These are phyloP conservation scores for Hucho hucho DNA, from an alignment of 2,113 vertebrate genomes.

Conservation along the genomic window DNA sequence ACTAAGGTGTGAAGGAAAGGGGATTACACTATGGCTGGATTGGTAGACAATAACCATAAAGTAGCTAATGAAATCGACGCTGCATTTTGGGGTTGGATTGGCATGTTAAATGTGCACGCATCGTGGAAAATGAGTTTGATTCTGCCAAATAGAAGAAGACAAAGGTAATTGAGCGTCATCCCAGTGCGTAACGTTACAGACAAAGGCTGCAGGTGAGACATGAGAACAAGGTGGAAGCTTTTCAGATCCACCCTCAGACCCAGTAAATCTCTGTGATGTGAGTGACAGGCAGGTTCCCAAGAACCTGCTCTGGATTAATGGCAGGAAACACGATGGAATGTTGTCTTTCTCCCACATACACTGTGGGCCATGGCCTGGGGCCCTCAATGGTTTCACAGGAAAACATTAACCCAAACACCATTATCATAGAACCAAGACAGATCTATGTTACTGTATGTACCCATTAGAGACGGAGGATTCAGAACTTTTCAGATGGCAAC, in stretches of 20 bases:
- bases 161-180: no score
- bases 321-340: constrained; percentile 4
- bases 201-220: background rate
- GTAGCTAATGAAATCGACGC: no score
- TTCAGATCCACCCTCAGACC: background rate
- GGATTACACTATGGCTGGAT: no score
- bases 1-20: background rate
- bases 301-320: background rate
- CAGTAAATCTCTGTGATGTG: background rate
- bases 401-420: background rate
- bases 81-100: no score
- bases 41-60: no score
- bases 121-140: no score
- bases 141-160: no score
- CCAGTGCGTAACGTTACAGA: background rate
- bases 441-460: no score
- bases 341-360: constrained; percentile 4
- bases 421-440: no score
- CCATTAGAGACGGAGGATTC: no score
- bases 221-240: background rate
- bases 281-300: background rate
- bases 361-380: background rate
- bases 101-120: no score
- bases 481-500: no score
- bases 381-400: background rate